phyloP scores from a whole-genome alignment of 2,888 invertebrate genomes.

The Nipponacmea schrenckii region DNA sequence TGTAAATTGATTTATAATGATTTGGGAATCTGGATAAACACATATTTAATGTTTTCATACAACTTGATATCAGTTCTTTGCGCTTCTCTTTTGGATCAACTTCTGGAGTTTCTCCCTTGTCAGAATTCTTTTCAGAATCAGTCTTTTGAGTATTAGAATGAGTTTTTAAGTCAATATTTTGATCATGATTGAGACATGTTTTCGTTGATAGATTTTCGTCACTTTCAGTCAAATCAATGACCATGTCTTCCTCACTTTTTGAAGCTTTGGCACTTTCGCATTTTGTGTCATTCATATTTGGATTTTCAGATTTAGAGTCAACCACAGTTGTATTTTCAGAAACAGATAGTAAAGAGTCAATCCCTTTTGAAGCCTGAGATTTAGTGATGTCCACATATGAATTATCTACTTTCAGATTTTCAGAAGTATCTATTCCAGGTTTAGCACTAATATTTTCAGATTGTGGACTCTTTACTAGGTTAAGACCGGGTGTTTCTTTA shows the following conservation, averaged over 20 bases:
- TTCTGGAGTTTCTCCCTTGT: background rate
- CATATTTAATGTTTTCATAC: constrained; percentile 80
- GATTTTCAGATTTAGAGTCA: background rate
- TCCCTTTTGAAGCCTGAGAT: too few relatives aligned
- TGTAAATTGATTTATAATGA: constrained; percentile 92
- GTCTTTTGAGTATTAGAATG: background rate
- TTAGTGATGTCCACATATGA: constrained; percentile 2
- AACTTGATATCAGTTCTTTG: constrained; percentile 73
- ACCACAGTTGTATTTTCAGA: background rate
- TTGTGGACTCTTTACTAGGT: background rate
- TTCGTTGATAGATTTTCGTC: too few relatives aligned
- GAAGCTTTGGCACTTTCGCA: background rate
- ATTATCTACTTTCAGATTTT: background rate
- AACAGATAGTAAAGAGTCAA: background rate
- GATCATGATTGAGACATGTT: too few relatives aligned
- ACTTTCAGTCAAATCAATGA: too few relatives aligned
- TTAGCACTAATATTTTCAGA: background rate
- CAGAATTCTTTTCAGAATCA: background rate
- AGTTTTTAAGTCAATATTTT: background rate
- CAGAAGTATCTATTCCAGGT: background rate
- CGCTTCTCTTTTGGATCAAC: constrained; percentile 9
- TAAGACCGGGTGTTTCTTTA: background rate
- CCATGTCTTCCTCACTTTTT: background rate
- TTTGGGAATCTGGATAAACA: constrained; percentile 87
- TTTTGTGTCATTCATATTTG: too few relatives aligned